Evolutionary conservation across 1,140 invertebrate genomes (phyloP).

Genomic region (Euwallacea fornicatus): DNA sequence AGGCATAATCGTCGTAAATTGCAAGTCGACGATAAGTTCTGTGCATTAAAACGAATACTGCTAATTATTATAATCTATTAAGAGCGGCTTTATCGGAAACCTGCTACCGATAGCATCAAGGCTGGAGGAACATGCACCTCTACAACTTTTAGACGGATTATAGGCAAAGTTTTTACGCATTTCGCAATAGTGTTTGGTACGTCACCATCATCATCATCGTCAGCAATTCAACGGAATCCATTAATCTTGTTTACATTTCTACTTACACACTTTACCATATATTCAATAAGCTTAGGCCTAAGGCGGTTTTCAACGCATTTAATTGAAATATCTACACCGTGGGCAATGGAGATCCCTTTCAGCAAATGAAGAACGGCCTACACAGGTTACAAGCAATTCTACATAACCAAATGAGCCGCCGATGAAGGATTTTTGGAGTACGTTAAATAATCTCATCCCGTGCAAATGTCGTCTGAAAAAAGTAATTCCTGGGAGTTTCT

Average conservation of each 20-base stretch:
- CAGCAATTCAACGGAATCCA: not conserved
- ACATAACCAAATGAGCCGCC: conserved; percentile 13
- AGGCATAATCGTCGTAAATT: conserved; percentile 17
- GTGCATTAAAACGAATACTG: conserved; percentile 16
- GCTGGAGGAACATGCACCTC: conserved; percentile 18
- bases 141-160: conserved; percentile 23
- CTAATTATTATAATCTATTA: conserved; percentile 30
- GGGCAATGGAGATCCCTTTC: conserved; percentile 28
- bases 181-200: not conserved
- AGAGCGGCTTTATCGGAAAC: conserved; percentile 22
- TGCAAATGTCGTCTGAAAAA: not conserved
- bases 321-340: conserved; percentile 33
- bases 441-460: not conserved
- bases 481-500: not conserved
- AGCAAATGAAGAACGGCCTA: conserved; percentile 27
- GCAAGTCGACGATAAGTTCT: conserved; percentile 19
- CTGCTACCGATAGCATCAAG: conserved; percentile 22
- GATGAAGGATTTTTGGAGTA: conserved; percentile 13
- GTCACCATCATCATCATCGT: not conserved
- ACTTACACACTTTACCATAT: conserved; percentile 2
- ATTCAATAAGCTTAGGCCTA: conserved; percentile 21
- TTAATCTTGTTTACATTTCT: conserved; percentile 24
- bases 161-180: conserved; percentile 9
- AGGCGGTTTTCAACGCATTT: conserved; percentile 34
- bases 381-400: conserved; percentile 25